Base-by-base conservation (phyloP, 1,140 invertebrate genomes). In the Piezodorus guildinii region DNA sequence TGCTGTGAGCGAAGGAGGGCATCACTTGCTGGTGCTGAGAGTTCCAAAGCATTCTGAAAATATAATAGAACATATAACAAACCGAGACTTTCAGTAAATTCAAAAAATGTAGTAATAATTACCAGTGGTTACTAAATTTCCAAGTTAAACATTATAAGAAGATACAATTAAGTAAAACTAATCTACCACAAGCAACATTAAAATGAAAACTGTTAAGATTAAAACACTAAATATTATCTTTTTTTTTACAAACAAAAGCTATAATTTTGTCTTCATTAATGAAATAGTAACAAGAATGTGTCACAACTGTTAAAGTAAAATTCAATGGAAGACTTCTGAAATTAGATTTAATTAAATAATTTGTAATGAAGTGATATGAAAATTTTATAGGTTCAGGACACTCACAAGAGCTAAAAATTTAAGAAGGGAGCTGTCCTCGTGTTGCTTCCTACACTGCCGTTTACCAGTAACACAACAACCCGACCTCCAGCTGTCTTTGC, bases 21-120 rank as follows among this genome's bases (percentile, higher is more conserved):
- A 71, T 94, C 90, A 69, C 90, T 91, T 43, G 93, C 92, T 44
- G 94, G 91, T 9, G 89, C 90, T 62, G 90, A 91, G 66, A 96
- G 77, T 72, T 96, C 93, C 68, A 96, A 78, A 49, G 94, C 91
- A 77, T 95, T 94, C 91, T 94, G 77, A n/a, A 85, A 85, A 74
- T 69, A 71, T 68, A 46, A 67, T 39, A 23, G 15, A 58, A 43
- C n/a, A 25, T 27, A 43, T 16, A 60, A 23, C 2, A 60, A 60
- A 27, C 54, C 5, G 25, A 27, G 3, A 17, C 54, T 56, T 23
- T 56, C n/a, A n/a, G n/a, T n/a, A n/a, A n/a, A n/a, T n/a, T n/a
- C n/a, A n/a, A n/a, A n/a, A n/a, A n/a, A n/a, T n/a, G n/a, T n/a
- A n/a, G n/a, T n/a, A n/a, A n/a, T n/a, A n/a, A n/a, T n/a, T n/a